Conservation (phyloP, 2,888 invertebrate genomes). For the Villa cingulata region DNA sequence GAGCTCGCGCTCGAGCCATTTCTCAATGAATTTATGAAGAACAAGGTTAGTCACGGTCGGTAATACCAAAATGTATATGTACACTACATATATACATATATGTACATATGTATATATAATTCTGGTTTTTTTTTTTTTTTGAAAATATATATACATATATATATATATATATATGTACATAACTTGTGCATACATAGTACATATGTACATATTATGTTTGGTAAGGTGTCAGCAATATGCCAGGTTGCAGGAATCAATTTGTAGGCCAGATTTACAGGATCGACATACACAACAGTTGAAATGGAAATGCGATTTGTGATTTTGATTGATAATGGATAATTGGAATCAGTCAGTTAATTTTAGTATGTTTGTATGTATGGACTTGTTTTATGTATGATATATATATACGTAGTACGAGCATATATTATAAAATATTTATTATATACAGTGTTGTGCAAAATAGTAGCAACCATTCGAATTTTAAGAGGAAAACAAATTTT, state of each 20-base stretch:
- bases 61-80: not conserved
- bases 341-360: no score
- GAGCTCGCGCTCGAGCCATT: constrained; percentile 6
- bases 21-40: constrained; percentile 7
- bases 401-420: no score
- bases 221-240: not conserved
- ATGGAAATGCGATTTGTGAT: not conserved
- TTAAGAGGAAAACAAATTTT: no score
- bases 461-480: no score
- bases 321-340: not conserved
- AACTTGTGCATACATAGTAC: not conserved
- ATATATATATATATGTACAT: not conserved
- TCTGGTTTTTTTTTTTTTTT: no score
- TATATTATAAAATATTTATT: no score
- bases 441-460: no score
- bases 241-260: not conserved
- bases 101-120: no score
- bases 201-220: no score
- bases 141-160: no score
- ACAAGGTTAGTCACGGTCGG: not conserved
- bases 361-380: no score
- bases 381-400: no score
- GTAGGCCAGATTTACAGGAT: not conserved
- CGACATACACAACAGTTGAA: not conserved
- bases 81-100: not conserved